Base-by-base conservation (phyloP, 2,113 vertebrate genomes). In the Neodon shergylaensis region DNA sequence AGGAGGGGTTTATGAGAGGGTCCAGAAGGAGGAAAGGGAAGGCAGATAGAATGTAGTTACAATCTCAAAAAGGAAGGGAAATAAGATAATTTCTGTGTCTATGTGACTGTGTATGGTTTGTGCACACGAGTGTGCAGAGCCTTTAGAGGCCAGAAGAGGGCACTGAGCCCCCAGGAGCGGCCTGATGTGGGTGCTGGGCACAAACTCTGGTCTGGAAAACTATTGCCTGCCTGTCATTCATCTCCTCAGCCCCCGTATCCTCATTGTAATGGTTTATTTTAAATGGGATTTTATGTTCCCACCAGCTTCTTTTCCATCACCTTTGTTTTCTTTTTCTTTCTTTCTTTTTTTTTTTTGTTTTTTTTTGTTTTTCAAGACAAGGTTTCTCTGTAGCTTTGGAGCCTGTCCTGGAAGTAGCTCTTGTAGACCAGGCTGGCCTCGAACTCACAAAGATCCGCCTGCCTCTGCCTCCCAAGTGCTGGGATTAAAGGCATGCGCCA, bases 241-340 rank as follows among this genome's bases (percentile, higher is more conserved):
- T 33, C 4, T 0, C 42, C 16, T 4, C 82, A 66, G 16, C 9
- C 28, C 58, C 42, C 12, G 1, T 2, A 1, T 33, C 44, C 3
- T 47, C 61, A 47, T 66, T 66, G 66, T 85, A 42, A 33, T 26
- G 36, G 36, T 12, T 11, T 54, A 39, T 39, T 81, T 58, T n/a
- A 58, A n/a, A 39, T n/a, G 21, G n/a, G n/a, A 26, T 91, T 91
- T 86, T 88, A 52, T 92, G 63, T 87, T 58, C 52, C 36, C 79
- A 39, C 1, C 10, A n/a, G 13, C 78, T 81, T 96, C 33, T 81
- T 83, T 47, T 91, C 39, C 52, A 39, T 94, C 49, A 72, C 49
- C 49, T 49, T 49, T 49, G n/a, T 44, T 44, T 4, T 44, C 5
- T 44, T 4, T 44, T 44, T 44, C 3, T 44, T 44, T 44, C 3